phyloP scores from a whole-genome alignment of 2,113 vertebrate genomes.

The Colistium nudipinnis region DNA sequence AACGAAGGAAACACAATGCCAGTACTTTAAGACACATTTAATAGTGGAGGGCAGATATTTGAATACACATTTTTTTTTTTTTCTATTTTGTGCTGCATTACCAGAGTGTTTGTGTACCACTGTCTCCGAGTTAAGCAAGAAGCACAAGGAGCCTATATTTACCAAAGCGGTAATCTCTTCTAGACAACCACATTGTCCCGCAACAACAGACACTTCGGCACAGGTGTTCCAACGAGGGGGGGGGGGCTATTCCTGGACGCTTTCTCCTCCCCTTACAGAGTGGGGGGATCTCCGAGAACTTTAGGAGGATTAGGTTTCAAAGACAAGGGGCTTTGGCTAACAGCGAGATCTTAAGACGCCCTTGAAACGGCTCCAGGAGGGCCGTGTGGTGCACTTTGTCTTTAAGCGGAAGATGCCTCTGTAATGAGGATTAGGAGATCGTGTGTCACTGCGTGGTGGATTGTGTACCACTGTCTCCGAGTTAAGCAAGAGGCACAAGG shows the following conservation, averaged over 20 bases:
- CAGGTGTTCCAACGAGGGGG: slow-evolving; percentile 66
- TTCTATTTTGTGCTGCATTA: not conserved
- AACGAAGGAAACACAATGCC: not conserved
- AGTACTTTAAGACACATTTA: not conserved
- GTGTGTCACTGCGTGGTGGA: slow-evolving; percentile 65
- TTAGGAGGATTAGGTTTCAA: slow-evolving; percentile 78
- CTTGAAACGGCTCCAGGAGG: slow-evolving; percentile 72
- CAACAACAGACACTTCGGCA: slow-evolving; percentile 72
- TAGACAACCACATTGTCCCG: slow-evolving; percentile 71
- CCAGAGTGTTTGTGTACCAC: slow-evolving; percentile 6
- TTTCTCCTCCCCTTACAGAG: slow-evolving; percentile 69
- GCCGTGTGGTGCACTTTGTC: slow-evolving; percentile 65
- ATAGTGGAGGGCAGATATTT: not conserved
- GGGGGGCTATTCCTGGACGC: slow-evolving; percentile 64
- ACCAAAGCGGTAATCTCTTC: slow-evolving; percentile 54
- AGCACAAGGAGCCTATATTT: slow-evolving; percentile 60
- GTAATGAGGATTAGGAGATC: slow-evolving; percentile 65
- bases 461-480: slow-evolving; percentile 27
- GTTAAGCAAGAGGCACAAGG: slow-evolving; percentile 43
- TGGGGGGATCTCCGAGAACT: slow-evolving; percentile 68
- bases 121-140: slow-evolving; percentile 41
- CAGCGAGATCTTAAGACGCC: slow-evolving; percentile 73
- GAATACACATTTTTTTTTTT: too few relatives aligned
- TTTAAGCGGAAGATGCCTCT: slow-evolving; percentile 67
- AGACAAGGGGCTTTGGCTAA: slow-evolving; percentile 77